Evolutionary conservation across 2,888 invertebrate genomes (phyloP).

Genomic region (Nineta flava): DNA sequence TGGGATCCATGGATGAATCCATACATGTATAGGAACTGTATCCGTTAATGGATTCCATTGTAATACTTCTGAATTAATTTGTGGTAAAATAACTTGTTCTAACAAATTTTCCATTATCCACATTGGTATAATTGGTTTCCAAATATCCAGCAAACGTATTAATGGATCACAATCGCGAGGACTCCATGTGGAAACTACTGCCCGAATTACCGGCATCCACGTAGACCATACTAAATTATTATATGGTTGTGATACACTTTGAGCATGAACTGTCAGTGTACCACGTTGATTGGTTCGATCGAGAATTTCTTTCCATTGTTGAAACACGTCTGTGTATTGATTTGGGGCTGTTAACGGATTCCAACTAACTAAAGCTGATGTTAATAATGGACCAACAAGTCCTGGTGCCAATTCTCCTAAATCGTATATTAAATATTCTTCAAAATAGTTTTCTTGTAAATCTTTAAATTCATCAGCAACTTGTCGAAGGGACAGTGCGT

Average conservation of each 20-base stretch:
- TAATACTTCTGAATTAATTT: slow-evolving; percentile 56
- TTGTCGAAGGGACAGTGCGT: slow-evolving; percentile 38
- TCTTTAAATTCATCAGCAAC: slow-evolving; percentile 39
- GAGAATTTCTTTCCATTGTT: slow-evolving; percentile 55
- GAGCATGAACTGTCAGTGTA: slow-evolving; percentile 29
- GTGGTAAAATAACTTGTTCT: slow-evolving; percentile 68
- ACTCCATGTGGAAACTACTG: slow-evolving; percentile 64
- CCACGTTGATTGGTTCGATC: slow-evolving; percentile 23
- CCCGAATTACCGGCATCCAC: slow-evolving; percentile 71
- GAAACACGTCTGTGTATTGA: slow-evolving; percentile 44
- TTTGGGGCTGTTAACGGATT: slow-evolving; percentile 55
- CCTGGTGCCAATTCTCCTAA: slow-evolving; percentile 70
- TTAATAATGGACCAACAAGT: slow-evolving; percentile 69
- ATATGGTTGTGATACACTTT: slow-evolving; percentile 47
- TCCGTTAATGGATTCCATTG: slow-evolving; percentile 94
- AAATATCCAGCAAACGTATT: slow-evolving; percentile 62
- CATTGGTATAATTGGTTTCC: slow-evolving; percentile 62
- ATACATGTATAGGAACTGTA: slow-evolving; percentile 86
- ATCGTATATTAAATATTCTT: slow-evolving; percentile 73
- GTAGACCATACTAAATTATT: slow-evolving; percentile 79
- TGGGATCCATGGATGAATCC: slow-evolving; percentile 95
- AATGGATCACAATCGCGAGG: slow-evolving; percentile 64
- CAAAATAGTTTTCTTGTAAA: slow-evolving; percentile 42
- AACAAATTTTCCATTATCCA: slow-evolving; percentile 74
- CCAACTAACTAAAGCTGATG: slow-evolving; percentile 61